Evolutionary conservation across 2,888 invertebrate species (phyloP).

Genomic region (Lucinisca nassula): DNA sequence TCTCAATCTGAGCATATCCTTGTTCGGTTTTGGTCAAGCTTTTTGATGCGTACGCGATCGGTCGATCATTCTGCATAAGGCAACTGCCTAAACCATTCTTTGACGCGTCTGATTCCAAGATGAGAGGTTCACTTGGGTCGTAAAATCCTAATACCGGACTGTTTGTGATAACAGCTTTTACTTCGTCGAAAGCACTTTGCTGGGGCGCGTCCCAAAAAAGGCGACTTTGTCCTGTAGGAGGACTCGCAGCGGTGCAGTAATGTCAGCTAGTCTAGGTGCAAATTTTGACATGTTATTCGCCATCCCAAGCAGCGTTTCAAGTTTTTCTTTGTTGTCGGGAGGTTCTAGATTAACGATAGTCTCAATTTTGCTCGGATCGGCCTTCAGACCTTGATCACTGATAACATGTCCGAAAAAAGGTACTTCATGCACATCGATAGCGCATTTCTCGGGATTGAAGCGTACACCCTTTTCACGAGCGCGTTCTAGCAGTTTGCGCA

Average conservation of each 20-base stretch:
- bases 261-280: neutral
- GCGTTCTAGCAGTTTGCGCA: too few relatives aligned
- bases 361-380: slow-evolving; percentile 26
- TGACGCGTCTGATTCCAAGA: slow-evolving; percentile 30
- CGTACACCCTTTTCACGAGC: slow-evolving; percentile 30
- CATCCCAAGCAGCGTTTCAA: neutral
- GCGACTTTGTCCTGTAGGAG: slow-evolving; percentile 15
- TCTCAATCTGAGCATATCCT: slow-evolving; percentile 65
- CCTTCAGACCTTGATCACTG: slow-evolving; percentile 26
- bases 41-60: slow-evolving; percentile 46
- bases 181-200: slow-evolving; percentile 13
- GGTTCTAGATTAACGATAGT: slow-evolving; percentile 24
- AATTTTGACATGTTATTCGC: neutral
- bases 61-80: slow-evolving; percentile 44
- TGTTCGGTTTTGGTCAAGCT: slow-evolving; percentile 30
- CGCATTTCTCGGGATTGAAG: slow-evolving; percentile 51
- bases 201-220: slow-evolving; percentile 38
- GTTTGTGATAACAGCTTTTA: slow-evolving; percentile 18
- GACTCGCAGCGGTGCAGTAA: neutral
- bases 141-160: slow-evolving; percentile 26
- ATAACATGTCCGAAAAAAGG: slow-evolving; percentile 62
- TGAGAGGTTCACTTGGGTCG: slow-evolving; percentile 17
- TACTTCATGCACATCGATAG: slow-evolving; percentile 43
- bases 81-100: slow-evolving; percentile 40
- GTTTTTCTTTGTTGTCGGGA: neutral